Evolutionary conservation across 1,140 invertebrate species (phyloP).

Genomic region (Euwallacea similis): DNA sequence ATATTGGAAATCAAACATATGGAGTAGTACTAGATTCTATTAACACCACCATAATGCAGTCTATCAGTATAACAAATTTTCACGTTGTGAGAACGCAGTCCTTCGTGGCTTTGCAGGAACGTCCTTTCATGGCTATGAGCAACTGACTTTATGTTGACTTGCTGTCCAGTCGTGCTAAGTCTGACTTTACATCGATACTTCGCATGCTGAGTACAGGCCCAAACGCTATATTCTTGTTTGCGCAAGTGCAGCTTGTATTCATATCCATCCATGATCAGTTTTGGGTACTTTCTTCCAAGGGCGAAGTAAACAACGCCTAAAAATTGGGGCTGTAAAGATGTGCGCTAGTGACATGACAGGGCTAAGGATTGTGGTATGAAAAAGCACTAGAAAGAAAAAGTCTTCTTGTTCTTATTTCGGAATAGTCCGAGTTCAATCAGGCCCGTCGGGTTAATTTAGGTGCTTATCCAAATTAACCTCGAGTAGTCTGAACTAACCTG

Average conservation of each 20-base stretch:
- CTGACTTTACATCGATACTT: slow-evolving; percentile 24
- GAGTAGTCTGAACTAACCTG: too few relatives aligned
- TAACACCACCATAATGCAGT: not conserved
- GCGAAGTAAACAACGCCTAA: slow-evolving; percentile 43
- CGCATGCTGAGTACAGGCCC: slow-evolving; percentile 24
- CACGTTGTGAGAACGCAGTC: slow-evolving; percentile 16
- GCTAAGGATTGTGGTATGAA: too few relatives aligned
- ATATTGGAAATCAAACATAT: too few relatives aligned
- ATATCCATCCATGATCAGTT: slow-evolving; percentile 34
- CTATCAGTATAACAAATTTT: slow-evolving; percentile 12
- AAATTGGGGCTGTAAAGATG: slow-evolving; percentile 11
- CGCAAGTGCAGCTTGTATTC: slow-evolving; percentile 17
- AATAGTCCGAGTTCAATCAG: too few relatives aligned
- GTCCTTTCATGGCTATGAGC: slow-evolving; percentile 25
- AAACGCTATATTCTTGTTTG: slow-evolving; percentile 5
- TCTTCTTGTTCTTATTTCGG: too few relatives aligned
- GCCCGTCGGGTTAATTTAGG: too few relatives aligned
- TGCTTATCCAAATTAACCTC: too few relatives aligned
- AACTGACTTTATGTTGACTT: slow-evolving; percentile 13
- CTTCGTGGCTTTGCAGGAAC: slow-evolving; percentile 16
- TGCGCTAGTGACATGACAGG: too few relatives aligned
- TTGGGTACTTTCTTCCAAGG: slow-evolving; percentile 40
- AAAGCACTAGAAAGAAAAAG: too few relatives aligned
- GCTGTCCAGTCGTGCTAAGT: slow-evolving; percentile 5
- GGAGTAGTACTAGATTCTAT: too few relatives aligned